phyloP scores from a whole-genome alignment of 2,888 invertebrate species.

The Perizoma flavofasciatum region DNA sequence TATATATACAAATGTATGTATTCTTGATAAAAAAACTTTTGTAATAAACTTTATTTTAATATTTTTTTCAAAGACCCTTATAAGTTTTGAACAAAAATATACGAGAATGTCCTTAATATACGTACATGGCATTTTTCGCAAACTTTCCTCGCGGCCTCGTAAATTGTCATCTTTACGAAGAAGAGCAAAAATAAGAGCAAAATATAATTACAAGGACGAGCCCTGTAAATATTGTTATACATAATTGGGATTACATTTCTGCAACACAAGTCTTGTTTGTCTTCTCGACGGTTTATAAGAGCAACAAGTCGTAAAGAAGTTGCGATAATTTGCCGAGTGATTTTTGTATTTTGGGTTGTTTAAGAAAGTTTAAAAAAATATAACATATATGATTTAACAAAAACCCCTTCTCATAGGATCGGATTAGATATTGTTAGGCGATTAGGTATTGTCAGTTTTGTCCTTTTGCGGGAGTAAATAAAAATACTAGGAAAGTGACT shows the following conservation, averaged over 20 bases:
- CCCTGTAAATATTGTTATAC: slow-evolving; percentile 56
- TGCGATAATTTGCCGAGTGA: slow-evolving; percentile 35
- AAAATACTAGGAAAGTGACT: too few relatives aligned
- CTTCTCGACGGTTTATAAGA: slow-evolving; percentile 33
- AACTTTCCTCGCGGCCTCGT: slow-evolving; percentile 54
- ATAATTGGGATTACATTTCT: slow-evolving; percentile 56
- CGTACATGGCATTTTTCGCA: slow-evolving; percentile 53
- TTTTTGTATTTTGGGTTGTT: slow-evolving; percentile 27
- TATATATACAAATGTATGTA: too few relatives aligned
- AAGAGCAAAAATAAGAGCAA: slow-evolving; percentile 46
- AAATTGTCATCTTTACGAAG: slow-evolving; percentile 59
- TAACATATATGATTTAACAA: too few relatives aligned
- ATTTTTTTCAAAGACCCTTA: slow-evolving; percentile 12
- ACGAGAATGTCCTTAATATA: slow-evolving; percentile 40
- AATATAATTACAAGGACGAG: slow-evolving; percentile 16
- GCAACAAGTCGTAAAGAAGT: slow-evolving; percentile 33
- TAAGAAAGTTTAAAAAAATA: not conserved
- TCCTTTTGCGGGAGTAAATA: too few relatives aligned
- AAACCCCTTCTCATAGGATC: too few relatives aligned
- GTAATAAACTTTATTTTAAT: too few relatives aligned
- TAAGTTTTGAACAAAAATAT: slow-evolving; percentile 43
- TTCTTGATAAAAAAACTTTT: too few relatives aligned
- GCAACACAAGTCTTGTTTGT: slow-evolving; percentile 37
- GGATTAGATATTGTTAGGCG: too few relatives aligned
- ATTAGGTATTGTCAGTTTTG: too few relatives aligned